Evolutionary conservation across 2,113 vertebrate species (phyloP), one percentile per base, ranked within the genome.

Genomic region (Chaetorhynchus papuensis): DNA sequence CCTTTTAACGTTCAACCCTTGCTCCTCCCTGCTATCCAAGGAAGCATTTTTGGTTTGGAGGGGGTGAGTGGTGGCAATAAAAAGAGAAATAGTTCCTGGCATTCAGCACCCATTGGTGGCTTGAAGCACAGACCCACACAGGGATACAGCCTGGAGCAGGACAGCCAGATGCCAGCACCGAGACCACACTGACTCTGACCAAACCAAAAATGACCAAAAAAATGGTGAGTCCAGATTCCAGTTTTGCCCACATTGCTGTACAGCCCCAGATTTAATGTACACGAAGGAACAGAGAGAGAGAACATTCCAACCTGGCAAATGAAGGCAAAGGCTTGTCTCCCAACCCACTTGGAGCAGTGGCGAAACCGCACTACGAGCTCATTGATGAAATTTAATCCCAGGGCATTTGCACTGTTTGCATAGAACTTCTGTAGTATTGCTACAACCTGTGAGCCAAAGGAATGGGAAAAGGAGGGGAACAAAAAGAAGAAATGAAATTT

Each of bases 271-370:
- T 35, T 44, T 24, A 52, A 20, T 0, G 6, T 6, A 28, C 23
- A 45, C 11, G 19, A 0, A 47, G 15, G 78, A 70, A 30, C 7
- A 45, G 47, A 81, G 27, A 66, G 27, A 66, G 45, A 89, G 54
- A 84, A 45, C 28, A 22, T 35, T 52, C 97, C 94, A 77, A 98
- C 98, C 98, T 98, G 98, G 75, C 98, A 98, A 53, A 98, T 98
- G 96, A 98, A 98, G 41, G 98, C 97, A 69, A 98, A 98, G 28
- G 98, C 98, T 72, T 98, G 98, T 91, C 98, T 97, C 44, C 98
- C 97, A 23, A 98, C 98, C 98, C 98, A 98, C 96, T 98, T 98
- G 37, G 98, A 80, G 74, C 98, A 97, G 92, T 98, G 98, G 79
- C 94, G 95, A 77, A 98, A 98, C 52, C 96, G 56, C 6, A 97